phyloP scores from a whole-genome alignment of 2,113 vertebrate genomes.

The Dascyllus trimaculatus region DNA sequence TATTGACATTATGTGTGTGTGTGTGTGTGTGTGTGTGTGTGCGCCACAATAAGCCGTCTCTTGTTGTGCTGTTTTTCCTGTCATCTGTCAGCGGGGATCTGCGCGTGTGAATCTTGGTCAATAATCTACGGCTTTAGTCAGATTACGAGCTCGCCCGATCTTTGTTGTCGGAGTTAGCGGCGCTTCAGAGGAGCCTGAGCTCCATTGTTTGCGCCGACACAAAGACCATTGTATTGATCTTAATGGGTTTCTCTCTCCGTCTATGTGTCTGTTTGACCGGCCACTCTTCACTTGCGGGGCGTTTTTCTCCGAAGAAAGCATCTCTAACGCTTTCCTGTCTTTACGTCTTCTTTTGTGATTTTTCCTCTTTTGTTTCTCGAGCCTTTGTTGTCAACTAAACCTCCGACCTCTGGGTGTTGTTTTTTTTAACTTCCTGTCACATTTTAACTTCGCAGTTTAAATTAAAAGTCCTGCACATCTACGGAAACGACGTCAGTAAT shows the following conservation, averaged over 20 bases:
- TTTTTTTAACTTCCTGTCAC: not conserved
- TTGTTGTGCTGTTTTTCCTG: slow-evolving; percentile 26
- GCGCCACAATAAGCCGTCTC: slow-evolving; percentile 37
- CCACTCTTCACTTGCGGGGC: not conserved
- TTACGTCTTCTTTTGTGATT: not conserved
- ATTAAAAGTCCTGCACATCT: too few species aligned
- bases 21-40: slow-evolving; percentile 4
- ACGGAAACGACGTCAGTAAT: too few species aligned
- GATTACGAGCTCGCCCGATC: slow-evolving; percentile 74
- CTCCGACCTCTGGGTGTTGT: not conserved
- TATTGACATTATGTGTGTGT: slow-evolving; percentile 29
- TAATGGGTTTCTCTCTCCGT: slow-evolving; percentile 63
- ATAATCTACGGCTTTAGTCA: slow-evolving; percentile 83
- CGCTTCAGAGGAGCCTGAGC: slow-evolving; percentile 50
- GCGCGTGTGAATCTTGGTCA: slow-evolving; percentile 54
- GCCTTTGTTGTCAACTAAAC: slow-evolving; percentile 18
- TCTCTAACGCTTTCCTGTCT: slow-evolving; percentile 3
- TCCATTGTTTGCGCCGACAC: slow-evolving; percentile 71
- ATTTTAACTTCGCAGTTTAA: too few species aligned
- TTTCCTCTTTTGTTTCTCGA: not conserved
- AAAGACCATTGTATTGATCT: slow-evolving; percentile 57
- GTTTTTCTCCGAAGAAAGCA: not conserved
- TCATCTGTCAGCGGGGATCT: slow-evolving; percentile 44
- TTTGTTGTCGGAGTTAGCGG: slow-evolving; percentile 63
- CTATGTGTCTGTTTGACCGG: slow-evolving; percentile 15